Evolutionary conservation across 2,113 vertebrate genomes (phyloP).

Genomic region (Phalacrocorax brasilianus): DNA sequence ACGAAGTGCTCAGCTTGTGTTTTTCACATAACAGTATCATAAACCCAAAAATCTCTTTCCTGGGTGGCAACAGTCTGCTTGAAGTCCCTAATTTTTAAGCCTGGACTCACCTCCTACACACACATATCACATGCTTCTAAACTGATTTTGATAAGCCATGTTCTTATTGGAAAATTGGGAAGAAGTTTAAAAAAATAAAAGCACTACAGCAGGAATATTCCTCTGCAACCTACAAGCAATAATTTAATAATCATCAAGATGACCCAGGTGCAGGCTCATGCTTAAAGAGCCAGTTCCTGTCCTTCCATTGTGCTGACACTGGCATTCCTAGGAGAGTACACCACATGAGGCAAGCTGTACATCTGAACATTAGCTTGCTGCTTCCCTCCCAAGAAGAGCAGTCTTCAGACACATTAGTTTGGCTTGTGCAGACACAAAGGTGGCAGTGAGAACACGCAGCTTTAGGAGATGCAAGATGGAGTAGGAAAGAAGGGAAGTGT

Average conservation of each 20-base stretch:
- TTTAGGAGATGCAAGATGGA: not conserved
- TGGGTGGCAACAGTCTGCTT: not conserved
- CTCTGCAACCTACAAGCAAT: not conserved
- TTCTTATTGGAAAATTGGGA: not conserved
- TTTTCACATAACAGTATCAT: not conserved
- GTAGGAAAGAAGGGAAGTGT: not conserved
- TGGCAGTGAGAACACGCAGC: accelerated
- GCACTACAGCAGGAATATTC: not conserved
- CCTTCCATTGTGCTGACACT: not conserved
- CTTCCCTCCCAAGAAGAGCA: not conserved
- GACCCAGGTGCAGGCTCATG: not conserved
- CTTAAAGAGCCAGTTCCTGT: not conserved
- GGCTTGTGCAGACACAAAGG: not conserved
- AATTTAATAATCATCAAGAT: not conserved
- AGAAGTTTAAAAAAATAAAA: not conserved
- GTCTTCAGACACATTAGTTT: not conserved
- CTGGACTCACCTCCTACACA: not conserved
- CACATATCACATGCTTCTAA: not conserved
- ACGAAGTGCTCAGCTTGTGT: not conserved
- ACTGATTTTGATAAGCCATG: not conserved
- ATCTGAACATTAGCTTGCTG: not conserved
- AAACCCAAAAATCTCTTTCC: not conserved
- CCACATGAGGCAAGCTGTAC: not conserved
- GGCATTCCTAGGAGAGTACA: not conserved
- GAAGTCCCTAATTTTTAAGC: not conserved